Evolutionary conservation across 2,797 vertebrate species (phyloP).

Genomic region (Rhinichthys osculus): DNA sequence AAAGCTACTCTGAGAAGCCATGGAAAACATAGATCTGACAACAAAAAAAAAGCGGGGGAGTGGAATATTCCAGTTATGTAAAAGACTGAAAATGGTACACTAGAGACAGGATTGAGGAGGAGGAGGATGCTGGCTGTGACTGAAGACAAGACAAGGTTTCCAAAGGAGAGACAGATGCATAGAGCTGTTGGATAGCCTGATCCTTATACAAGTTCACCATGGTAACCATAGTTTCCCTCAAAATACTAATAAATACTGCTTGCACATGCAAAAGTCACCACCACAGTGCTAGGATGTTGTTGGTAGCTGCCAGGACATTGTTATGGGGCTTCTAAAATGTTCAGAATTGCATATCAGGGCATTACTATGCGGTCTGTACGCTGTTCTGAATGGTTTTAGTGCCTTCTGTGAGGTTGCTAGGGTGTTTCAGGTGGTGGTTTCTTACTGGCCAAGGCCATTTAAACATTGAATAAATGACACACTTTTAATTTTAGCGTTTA

Average conservation of each 20-base stretch:
- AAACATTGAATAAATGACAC: neutral
- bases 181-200: neutral
- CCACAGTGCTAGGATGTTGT: neutral
- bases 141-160: conserved; percentile 36
- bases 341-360: neutral
- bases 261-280: neutral
- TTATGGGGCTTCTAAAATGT: neutral
- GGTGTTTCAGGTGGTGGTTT: neutral
- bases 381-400: neutral
- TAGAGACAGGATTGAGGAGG: conserved; percentile 5
- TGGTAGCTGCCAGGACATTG: neutral
- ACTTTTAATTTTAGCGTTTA: neutral
- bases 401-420: neutral
- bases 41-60: neutral
- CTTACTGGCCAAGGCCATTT: neutral
- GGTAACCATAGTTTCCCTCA: neutral
- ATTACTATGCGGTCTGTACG: neutral
- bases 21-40: conserved; percentile 30
- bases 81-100: conserved; percentile 13
- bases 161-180: conserved; percentile 9
- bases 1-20: conserved; percentile 4
- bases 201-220: neutral
- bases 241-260: conserved; percentile 17
- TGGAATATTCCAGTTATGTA: conserved; percentile 42
- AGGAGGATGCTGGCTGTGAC: conserved; percentile 22